A percentile compares a stretch with the other conserved stretches of the same genome.
These are phyloP conservation scores for Synanceia verrucosa DNA, from an alignment of 2,797 vertebrate genomes.

Conservation along the genomic window DNA sequence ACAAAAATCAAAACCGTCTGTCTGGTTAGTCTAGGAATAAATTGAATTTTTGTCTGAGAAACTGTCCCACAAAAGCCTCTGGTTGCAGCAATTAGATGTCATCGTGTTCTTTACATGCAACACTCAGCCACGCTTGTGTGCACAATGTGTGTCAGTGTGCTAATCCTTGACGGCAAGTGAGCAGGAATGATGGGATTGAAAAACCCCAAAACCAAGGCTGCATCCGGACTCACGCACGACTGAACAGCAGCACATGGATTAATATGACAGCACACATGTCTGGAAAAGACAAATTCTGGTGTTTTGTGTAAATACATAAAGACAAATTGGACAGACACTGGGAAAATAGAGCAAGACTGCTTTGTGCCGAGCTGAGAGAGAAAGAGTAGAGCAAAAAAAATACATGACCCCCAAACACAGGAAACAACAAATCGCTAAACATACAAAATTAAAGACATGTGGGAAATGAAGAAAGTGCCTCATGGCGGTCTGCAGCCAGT, in stretches of 20 bases:
- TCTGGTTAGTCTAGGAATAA: neutral
- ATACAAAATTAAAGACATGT: neutral
- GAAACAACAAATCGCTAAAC: constrained; percentile 3
- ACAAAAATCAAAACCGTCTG: neutral
- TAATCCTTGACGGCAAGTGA: constrained; percentile 60
- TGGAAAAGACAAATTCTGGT: constrained; percentile 2
- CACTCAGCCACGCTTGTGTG: constrained; percentile 19
- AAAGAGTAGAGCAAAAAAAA: neutral
- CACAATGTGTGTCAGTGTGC: constrained; percentile 69
- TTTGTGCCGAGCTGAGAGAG: constrained; percentile 26
- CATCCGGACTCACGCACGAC: neutral
- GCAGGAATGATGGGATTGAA: constrained; percentile 48
- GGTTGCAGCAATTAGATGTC: constrained; percentile 19
- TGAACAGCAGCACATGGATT: constrained; percentile 15
- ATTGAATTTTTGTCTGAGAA: constrained; percentile 19
- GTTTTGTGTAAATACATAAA: constrained; percentile 38
- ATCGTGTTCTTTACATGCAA: constrained; percentile 3
- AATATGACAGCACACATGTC: constrained; percentile 15
- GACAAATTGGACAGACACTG: constrained; percentile 20
- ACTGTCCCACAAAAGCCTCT: neutral
- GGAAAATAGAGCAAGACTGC: constrained; percentile 22
- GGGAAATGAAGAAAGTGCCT: constrained; percentile 26
- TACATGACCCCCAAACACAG: neutral
- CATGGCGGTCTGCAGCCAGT: constrained; percentile 34
- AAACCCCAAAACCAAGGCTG: constrained; percentile 23